Evolutionary conservation across 2,113 vertebrate species (phyloP).

Genomic region (Grus americana): DNA sequence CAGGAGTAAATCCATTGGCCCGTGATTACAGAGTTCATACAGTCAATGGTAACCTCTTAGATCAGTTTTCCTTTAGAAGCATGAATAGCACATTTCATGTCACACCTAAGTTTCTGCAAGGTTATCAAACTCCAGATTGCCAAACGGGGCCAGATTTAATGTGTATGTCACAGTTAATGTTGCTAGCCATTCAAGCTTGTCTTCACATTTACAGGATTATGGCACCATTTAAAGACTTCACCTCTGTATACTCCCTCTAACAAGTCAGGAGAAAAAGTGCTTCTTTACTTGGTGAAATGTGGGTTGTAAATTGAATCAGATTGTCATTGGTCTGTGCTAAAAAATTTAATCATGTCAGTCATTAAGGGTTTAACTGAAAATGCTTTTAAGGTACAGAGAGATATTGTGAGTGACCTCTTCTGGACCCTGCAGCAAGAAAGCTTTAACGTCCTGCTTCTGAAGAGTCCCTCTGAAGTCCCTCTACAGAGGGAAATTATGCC

Average conservation of each 20-base stretch:
- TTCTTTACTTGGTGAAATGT: not conserved
- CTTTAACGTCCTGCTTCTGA: not conserved
- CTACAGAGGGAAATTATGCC: not conserved
- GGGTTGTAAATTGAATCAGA: not conserved
- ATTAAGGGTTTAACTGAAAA: conserved; percentile 2
- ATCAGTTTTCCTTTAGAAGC: not conserved
- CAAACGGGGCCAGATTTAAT: not conserved
- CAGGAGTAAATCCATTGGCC: not conserved
- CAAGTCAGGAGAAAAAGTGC: not conserved
- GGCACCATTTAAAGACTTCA: not conserved
- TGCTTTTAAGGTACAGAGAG: not conserved
- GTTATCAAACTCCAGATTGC: not conserved
- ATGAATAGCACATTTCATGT: not conserved
- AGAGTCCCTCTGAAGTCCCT: not conserved
- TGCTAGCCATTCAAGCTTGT: not conserved
- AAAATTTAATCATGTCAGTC: not conserved
- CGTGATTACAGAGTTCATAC: not conserved
- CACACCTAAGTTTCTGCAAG: not conserved
- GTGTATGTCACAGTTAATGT: not conserved
- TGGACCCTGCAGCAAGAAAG: not conserved
- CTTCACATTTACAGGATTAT: not conserved
- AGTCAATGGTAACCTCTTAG: not conserved
- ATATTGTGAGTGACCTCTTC: not conserved
- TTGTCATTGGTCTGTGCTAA: not conserved
- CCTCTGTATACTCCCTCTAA: not conserved